Conservation (phyloP, 2,797 vertebrate genomes). For the Cossypha heuglini region DNA sequence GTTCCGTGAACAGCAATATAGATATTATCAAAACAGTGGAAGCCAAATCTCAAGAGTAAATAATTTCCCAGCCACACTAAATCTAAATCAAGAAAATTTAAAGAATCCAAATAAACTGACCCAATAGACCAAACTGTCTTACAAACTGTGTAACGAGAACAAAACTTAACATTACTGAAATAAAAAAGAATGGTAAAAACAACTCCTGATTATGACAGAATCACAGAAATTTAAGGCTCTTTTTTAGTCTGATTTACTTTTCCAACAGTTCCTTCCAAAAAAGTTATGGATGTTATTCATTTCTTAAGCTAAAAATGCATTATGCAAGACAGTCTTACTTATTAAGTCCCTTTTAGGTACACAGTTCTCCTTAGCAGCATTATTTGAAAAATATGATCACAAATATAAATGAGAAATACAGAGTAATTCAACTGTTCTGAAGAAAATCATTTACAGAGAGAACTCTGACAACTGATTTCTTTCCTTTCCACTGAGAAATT, state of each 20-base stretch:
- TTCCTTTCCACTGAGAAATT: background rate
- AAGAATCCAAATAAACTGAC: background rate
- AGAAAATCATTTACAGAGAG: background rate
- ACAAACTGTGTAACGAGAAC: background rate
- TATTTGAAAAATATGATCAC: background rate
- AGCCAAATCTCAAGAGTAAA: background rate
- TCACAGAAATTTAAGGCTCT: background rate
- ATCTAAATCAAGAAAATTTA: background rate
- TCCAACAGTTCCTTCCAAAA: background rate
- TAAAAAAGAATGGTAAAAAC: background rate
- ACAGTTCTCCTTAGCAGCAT: background rate
- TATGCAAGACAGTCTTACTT: background rate
- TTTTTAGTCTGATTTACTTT: background rate
- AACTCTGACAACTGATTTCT: background rate
- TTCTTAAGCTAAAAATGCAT: background rate
- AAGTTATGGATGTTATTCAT: background rate
- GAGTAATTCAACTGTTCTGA: background rate
- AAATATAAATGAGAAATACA: background rate
- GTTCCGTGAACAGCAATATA: background rate
- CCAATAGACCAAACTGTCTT: background rate
- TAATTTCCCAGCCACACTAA: background rate
- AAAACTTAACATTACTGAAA: background rate
- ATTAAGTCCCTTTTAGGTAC: background rate
- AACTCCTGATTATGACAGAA: background rate
- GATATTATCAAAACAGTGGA: background rate